phyloP scores from a whole-genome alignment of 2,888 invertebrate genomes.

The Xanthia togata region DNA sequence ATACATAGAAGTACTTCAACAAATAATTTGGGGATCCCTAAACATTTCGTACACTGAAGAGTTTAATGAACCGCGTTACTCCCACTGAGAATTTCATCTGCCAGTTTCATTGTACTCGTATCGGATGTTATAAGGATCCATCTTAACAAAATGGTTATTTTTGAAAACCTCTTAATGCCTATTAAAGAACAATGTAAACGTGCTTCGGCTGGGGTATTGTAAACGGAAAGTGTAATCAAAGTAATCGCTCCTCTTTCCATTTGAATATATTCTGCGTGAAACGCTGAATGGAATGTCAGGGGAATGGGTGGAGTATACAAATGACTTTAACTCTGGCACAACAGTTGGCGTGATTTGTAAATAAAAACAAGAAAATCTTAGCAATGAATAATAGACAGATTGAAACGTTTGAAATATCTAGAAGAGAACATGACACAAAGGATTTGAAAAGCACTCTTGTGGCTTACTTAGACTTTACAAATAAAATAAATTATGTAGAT shows the following conservation, averaged over 20 bases:
- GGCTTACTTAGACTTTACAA: background rate
- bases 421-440: background rate
- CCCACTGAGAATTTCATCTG: constrained; percentile 29
- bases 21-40: constrained; percentile 35
- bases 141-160: constrained; percentile 48
- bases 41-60: constrained; percentile 37
- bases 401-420: background rate
- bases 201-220: constrained; percentile 70
- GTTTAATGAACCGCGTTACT: constrained; percentile 52
- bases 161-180: constrained; percentile 58
- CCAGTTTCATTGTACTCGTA: constrained; percentile 23
- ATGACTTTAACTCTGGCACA: constrained; percentile 69
- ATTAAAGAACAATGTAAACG: constrained; percentile 69
- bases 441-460: background rate
- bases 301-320: constrained; percentile 70
- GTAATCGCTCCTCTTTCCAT: constrained; percentile 77
- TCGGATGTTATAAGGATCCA: constrained; percentile 29
- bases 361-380: constrained; percentile 56
- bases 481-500: background rate
- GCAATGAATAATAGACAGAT: background rate
- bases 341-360: constrained; percentile 64
- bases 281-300: constrained; percentile 70
- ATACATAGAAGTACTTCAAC: constrained; percentile 39
- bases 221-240: constrained; percentile 77
- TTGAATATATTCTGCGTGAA: constrained; percentile 76